Conservation (phyloP, 2,113 vertebrate species). For the Pelmatolapia mariae region DNA sequence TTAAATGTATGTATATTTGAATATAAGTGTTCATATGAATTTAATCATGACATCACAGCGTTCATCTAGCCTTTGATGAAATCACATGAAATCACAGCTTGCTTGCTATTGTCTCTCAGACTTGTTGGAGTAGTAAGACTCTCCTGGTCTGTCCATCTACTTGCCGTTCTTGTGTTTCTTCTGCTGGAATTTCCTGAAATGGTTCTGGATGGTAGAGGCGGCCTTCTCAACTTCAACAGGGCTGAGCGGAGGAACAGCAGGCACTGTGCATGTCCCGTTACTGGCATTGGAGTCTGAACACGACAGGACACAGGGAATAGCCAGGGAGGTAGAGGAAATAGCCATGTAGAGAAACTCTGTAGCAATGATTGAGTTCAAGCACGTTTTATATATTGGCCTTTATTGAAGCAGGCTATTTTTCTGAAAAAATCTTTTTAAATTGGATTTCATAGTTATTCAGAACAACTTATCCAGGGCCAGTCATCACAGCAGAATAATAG, state of each 20-base stretch:
- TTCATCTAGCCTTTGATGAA: neutral
- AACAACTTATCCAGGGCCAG: neutral
- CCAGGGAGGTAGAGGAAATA: conserved; percentile 38
- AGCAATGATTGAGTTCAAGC: conserved; percentile 22
- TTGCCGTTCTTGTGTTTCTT: conserved; percentile 77
- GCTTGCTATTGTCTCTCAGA: neutral
- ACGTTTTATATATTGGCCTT: neutral
- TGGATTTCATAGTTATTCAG: neutral
- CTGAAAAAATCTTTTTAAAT: neutral
- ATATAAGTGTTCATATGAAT: neutral
- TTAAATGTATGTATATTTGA: neutral
- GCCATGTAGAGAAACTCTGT: conserved; percentile 42
- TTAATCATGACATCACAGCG: neutral
- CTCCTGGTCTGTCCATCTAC: neutral
- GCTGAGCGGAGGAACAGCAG: conserved; percentile 30
- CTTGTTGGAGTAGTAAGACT: neutral
- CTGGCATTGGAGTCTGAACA: conserved; percentile 53
- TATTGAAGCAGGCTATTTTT: conserved; percentile 8
- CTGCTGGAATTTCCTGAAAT: conserved; percentile 81
- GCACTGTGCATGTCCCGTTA: conserved; percentile 33
- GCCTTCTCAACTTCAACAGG: conserved; percentile 66
- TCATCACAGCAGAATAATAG: neutral
- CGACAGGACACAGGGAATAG: conserved; percentile 45
- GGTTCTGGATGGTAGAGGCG: conserved; percentile 79
- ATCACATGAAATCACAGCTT: neutral